These are phyloP conservation scores for Cryptocephalus primarius DNA, from an alignment of 2,888 invertebrate genomes.

Conservation along the genomic window DNA sequence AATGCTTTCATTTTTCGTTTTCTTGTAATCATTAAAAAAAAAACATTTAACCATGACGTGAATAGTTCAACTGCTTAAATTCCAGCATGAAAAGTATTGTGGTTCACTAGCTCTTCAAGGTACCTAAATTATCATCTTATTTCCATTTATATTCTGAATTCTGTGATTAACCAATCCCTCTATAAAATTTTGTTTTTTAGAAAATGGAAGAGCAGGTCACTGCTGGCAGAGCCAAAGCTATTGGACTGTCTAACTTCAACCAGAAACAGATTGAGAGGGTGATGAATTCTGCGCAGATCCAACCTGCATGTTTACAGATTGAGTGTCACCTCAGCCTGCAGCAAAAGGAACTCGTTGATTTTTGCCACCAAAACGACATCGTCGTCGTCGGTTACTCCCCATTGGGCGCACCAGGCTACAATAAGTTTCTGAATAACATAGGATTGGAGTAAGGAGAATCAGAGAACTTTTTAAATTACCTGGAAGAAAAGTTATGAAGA, in stretches of 20 bases:
- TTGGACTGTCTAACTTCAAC: slow-evolving; percentile 76
- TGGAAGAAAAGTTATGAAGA: too few relatives aligned
- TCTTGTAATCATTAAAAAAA: too few relatives aligned
- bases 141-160: too few relatives aligned
- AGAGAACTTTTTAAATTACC: too few relatives aligned
- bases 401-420: slow-evolving; percentile 38
- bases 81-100: too few relatives aligned
- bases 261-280: slow-evolving; percentile 55
- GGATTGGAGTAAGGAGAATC: slow-evolving; percentile 8
- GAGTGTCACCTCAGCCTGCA: slow-evolving; percentile 48
- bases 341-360: slow-evolving; percentile 39
- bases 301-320: slow-evolving; percentile 52
- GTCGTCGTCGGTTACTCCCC: slow-evolving; percentile 40
- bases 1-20: too few relatives aligned
- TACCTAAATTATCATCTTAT: too few relatives aligned
- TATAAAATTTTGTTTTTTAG: slow-evolving; percentile 30
- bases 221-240: slow-evolving; percentile 56
- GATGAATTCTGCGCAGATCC: slow-evolving; percentile 43
- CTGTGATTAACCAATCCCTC: too few relatives aligned
- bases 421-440: slow-evolving; percentile 16
- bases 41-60: too few relatives aligned
- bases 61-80: too few relatives aligned
- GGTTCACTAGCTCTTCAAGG: too few relatives aligned
- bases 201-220: slow-evolving; percentile 53
- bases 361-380: slow-evolving; percentile 34